phyloP scores from a whole-genome alignment of 2,888 invertebrate genomes.

The Flexamia atlantica region DNA sequence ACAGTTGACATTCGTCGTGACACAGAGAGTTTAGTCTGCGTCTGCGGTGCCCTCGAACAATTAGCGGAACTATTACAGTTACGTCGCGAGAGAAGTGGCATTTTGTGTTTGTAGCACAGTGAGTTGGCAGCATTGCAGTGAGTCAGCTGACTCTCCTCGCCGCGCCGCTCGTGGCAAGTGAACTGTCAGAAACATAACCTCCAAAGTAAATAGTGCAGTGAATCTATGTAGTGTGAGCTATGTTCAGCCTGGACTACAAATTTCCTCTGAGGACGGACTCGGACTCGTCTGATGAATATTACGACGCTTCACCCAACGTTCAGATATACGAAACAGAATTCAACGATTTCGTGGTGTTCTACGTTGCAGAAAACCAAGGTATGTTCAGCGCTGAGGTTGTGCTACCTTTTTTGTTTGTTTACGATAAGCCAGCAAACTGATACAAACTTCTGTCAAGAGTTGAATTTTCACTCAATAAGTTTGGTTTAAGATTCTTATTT shows the following conservation, averaged over 20 bases:
- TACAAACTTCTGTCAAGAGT: too few relatives aligned
- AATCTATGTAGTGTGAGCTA: neutral
- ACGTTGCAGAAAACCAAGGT: slow-evolving; percentile 71
- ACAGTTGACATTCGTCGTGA: neutral
- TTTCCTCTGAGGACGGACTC: slow-evolving; percentile 64
- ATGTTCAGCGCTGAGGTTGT: slow-evolving; percentile 7
- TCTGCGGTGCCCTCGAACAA: neutral
- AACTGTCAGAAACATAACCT: slow-evolving; percentile 34
- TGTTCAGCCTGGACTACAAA: slow-evolving; percentile 68
- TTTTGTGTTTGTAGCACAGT: slow-evolving; percentile 30
- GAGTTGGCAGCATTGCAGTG: slow-evolving; percentile 14
- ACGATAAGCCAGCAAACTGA: slow-evolving; percentile 1
- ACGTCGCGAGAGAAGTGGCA: neutral
- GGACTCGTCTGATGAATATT: slow-evolving; percentile 70
- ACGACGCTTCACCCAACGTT: slow-evolving; percentile 72
- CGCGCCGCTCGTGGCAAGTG: neutral
- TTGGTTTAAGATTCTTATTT: too few relatives aligned
- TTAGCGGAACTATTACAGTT: neutral
- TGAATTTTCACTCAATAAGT: too few relatives aligned
- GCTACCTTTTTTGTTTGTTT: slow-evolving; percentile 61
- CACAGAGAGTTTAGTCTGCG: neutral
- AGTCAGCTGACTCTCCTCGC: neutral
- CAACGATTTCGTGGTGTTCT: slow-evolving; percentile 74
- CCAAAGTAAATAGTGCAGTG: slow-evolving; percentile 6
- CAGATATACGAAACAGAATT: slow-evolving; percentile 73